These are phyloP conservation scores for Yponomeuta plumbellus DNA, from an alignment of 2,888 invertebrate genomes.

Conservation along the genomic window DNA sequence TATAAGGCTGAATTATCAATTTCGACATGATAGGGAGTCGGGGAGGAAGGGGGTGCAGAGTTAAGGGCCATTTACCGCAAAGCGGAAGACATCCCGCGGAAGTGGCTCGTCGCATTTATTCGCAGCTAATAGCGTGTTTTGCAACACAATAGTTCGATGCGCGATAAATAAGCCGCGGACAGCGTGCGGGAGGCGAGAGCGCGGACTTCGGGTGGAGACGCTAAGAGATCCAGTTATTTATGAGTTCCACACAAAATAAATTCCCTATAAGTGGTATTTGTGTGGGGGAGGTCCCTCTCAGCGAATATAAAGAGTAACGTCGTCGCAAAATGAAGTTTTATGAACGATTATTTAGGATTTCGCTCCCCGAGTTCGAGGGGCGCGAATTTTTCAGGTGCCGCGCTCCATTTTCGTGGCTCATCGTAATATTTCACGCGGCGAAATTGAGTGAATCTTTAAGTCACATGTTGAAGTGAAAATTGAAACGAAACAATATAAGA, in stretches of 20 bases:
- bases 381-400: background rate
- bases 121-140: background rate
- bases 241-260: slow-evolving; percentile 57
- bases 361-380: background rate
- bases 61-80: slow-evolving; percentile 1
- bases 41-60: background rate
- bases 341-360: slow-evolving; percentile 30
- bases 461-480: background rate
- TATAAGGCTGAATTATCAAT: background rate
- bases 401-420: background rate
- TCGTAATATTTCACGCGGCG: background rate
- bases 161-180: slow-evolving; percentile 19
- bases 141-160: slow-evolving; percentile 17
- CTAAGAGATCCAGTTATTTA: slow-evolving; percentile 45
- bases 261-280: slow-evolving; percentile 62
- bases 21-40: background rate
- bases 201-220: background rate
- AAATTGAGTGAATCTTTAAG: slow-evolving; percentile 1
- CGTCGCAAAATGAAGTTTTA: slow-evolving; percentile 28
- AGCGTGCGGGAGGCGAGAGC: background rate
- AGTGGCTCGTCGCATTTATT: slow-evolving; percentile 5
- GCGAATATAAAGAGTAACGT: slow-evolving; percentile 13
- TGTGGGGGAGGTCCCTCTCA: slow-evolving; percentile 32
- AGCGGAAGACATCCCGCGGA: background rate
- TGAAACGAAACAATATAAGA: background rate